Base-by-base conservation (phyloP, 2,797 vertebrate species). In the Sebastes vulpes region DNA sequence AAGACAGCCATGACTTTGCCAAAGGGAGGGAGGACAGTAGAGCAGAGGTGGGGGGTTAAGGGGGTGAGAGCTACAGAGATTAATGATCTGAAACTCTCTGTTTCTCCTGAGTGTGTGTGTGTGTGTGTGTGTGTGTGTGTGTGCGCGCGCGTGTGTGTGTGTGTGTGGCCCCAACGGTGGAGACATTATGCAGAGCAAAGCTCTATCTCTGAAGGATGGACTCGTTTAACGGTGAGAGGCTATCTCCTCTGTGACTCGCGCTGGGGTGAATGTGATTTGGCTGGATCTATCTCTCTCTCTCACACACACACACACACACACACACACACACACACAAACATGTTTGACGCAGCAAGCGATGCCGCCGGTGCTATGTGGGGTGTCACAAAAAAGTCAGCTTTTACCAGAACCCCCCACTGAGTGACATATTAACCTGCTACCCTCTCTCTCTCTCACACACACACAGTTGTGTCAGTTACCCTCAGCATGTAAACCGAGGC, bases 1-100 rank as follows among this genome's bases (percentile, higher is more conserved):
- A 92, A 93, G 88, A 86, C 84, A 86, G 88, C 65, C 42, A 75
- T 92, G 93, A 95, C 94, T 94, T 96, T 95, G 93, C 94, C 94
- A 82, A 90, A 84, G 90, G 92, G 73, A 91, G 67, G 68, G 75
- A 81, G 84, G 72, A 92, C 83, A 87, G 80, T 66, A 26, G 66
- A 79, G 82, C 69, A 82, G 77, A 60, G 81, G 81, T 83, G 67
- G 72, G 60, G 79, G 72, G 81, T 75, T 83, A 79, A 85, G 75
- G 77, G 79, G 80, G 58, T 77, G 71, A 28, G 77, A 72, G 78
- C 74, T 82, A 72, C 76, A 75, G 80, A 94, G 92, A 95, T 94
- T 89, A 94, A 96, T 94, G 91, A 95, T 91, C 83, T 89, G 72
- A 91, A 90, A 91, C 78, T 80, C 82, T 69, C 54, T 48, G 53